These are phyloP conservation scores for Meloe dianella DNA, from an alignment of 2,888 invertebrate species.

Conservation along the genomic window DNA sequence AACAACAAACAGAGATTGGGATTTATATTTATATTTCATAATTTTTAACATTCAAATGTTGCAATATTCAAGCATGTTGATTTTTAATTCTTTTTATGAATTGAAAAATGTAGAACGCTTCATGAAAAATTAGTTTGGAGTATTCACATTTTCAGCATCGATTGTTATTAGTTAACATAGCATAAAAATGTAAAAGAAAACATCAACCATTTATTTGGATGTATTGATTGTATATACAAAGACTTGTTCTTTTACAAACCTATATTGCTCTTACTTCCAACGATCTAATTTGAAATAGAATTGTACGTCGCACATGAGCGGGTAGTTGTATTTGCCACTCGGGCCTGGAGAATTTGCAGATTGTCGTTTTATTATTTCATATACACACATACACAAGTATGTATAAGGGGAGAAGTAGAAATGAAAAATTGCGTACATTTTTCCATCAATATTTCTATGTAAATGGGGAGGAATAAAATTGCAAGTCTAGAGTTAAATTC, in stretches of 20 bases:
- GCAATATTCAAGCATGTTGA: neutral
- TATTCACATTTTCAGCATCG: neutral
- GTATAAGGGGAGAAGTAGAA: neutral
- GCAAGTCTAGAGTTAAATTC: neutral
- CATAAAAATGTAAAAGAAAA: constrained; percentile 2
- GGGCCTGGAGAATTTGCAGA: constrained; percentile 45
- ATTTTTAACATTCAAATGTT: neutral
- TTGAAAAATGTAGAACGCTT: neutral
- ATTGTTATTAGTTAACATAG: neutral
- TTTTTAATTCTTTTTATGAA: neutral
- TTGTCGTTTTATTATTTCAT: constrained; percentile 50
- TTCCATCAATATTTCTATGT: neutral
- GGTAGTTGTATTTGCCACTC: constrained; percentile 43
- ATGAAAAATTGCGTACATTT: neutral
- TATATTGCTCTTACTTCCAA: constrained; percentile 5
- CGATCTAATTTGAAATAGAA: constrained; percentile 40
- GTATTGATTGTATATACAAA: neutral
- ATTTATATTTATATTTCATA: neutral
- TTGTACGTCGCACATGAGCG: constrained; percentile 37
- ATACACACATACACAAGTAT: constrained; percentile 14
- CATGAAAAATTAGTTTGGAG: neutral
- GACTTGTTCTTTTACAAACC: neutral
- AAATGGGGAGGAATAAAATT: neutral
- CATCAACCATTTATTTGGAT: neutral
- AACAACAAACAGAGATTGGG: neutral